phyloP scores from a whole-genome alignment of 2,113 vertebrate species.

The Microcebus jonahi region DNA sequence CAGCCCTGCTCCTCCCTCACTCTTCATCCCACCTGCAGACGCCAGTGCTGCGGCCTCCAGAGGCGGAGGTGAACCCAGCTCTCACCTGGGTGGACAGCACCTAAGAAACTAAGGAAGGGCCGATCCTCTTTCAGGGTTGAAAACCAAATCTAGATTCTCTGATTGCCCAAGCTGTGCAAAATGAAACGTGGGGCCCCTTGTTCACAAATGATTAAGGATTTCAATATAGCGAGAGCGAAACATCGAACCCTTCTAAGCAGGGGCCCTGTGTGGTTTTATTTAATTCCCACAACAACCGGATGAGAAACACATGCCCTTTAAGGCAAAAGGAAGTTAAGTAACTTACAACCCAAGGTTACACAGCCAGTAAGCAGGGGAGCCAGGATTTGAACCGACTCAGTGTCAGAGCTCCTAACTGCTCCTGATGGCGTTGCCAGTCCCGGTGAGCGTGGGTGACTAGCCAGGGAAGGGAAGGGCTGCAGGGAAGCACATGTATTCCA shows the following conservation, averaged over 20 bases:
- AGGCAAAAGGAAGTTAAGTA: not conserved
- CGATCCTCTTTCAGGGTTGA: not conserved
- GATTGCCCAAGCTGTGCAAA: not conserved
- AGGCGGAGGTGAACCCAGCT: not conserved
- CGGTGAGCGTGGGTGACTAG: rapidly evolving
- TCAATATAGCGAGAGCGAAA: not conserved
- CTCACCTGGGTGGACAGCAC: rapidly evolving
- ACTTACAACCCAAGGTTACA: not conserved
- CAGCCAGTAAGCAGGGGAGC: not conserved
- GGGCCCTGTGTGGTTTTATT: not conserved
- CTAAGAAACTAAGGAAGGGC: not conserved
- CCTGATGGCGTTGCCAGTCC: too few relatives aligned
- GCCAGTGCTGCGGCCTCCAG: rapidly evolving
- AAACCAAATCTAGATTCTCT: not conserved
- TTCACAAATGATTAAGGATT: not conserved
- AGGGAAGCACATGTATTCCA: not conserved
- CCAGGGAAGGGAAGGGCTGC: not conserved
- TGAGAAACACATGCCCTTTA: not conserved
- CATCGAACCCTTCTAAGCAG: not conserved
- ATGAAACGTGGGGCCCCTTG: not conserved
- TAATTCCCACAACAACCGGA: not conserved
- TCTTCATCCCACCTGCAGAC: not conserved
- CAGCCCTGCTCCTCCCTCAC: rapidly evolving
- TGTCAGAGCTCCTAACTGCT: not conserved
- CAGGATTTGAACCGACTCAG: too few relatives aligned